A percentile compares a stretch with the other conserved stretches of the same genome.
These are phyloP conservation scores for Stomatorhinus walkeri DNA, from an alignment of 2,797 vertebrate genomes.

Conservation along the genomic window DNA sequence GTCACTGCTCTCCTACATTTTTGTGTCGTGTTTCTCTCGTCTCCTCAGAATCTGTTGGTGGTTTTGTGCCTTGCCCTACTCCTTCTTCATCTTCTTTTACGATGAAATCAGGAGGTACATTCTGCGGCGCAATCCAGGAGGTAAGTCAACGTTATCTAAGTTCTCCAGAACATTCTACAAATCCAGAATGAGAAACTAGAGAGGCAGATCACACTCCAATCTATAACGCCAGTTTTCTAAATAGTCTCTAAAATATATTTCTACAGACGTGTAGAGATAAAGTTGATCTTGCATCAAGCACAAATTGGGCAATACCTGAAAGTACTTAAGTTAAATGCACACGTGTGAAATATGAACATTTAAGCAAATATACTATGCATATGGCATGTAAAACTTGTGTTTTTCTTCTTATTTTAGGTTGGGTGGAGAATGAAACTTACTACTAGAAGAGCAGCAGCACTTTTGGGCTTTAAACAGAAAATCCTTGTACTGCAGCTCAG, in stretches of 20 bases:
- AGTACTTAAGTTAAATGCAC: background rate
- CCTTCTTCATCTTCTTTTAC: constrained; percentile 79
- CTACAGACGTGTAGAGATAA: background rate
- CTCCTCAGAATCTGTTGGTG: constrained; percentile 68
- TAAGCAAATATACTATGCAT: background rate
- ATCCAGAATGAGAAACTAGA: background rate
- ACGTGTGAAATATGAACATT: background rate
- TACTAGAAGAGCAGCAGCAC: constrained; percentile 56
- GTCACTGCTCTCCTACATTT: background rate
- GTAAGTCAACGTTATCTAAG: constrained; percentile 45
- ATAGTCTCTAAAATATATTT: background rate
- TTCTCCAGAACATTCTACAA: background rate
- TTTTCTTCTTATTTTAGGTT: constrained; percentile 53
- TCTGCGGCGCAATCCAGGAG: constrained; percentile 73
- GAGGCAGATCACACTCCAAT: background rate
- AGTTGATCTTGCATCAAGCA: background rate
- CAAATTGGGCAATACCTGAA: background rate
- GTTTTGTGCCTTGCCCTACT: constrained; percentile 82
- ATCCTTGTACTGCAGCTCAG: background rate
- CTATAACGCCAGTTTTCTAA: background rate
- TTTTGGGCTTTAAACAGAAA: background rate
- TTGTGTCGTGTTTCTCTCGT: background rate
- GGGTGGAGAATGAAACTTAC: constrained; percentile 80
- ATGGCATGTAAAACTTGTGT: background rate
- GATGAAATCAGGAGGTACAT: constrained; percentile 77